phyloP scores from a whole-genome alignment of 2,113 vertebrate genomes.

The Motacilla alba region DNA sequence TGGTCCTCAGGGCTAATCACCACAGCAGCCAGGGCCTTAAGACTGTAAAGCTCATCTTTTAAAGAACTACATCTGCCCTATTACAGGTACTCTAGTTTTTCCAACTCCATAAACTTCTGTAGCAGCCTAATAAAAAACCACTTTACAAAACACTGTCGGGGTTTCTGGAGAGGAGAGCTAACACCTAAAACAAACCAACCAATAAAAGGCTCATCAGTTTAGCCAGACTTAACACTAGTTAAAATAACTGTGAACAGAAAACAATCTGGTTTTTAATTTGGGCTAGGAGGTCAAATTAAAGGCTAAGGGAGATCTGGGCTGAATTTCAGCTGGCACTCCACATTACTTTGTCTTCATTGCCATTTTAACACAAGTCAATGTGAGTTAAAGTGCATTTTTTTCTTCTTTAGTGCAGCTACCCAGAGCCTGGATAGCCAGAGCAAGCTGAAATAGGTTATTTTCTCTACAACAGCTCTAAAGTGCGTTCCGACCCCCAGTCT shows the following conservation, averaged over 20 bases:
- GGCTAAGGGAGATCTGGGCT: conserved; percentile 6
- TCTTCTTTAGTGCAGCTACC: not conserved
- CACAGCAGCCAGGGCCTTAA: not conserved
- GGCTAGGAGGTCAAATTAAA: conserved; percentile 42
- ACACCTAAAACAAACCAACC: conserved; percentile 14
- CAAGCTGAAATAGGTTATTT: not conserved
- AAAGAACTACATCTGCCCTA: not conserved
- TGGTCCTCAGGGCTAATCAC: not conserved
- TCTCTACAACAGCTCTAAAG: not conserved
- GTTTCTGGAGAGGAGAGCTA: conserved; percentile 24
- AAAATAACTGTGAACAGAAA: conserved; percentile 48
- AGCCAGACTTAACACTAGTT: conserved; percentile 44
- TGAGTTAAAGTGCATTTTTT: not conserved
- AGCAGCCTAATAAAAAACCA: conserved; percentile 42
- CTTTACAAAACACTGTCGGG: conserved; percentile 8
- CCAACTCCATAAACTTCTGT: conserved; percentile 34
- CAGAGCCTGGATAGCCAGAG: not conserved
- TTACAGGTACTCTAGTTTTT: not conserved
- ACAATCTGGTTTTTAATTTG: conserved; percentile 35
- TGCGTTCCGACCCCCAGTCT: not conserved
- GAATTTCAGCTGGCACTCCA: conserved; percentile 19
- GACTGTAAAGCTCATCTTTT: not conserved
- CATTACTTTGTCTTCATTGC: not conserved
- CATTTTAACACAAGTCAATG: not conserved
- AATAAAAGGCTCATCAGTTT: not conserved